Evolutionary conservation across 2,113 vertebrate genomes (phyloP), one percentile per base, ranked within the genome.

Genomic region (Chamaetylas fuelleborni): DNA sequence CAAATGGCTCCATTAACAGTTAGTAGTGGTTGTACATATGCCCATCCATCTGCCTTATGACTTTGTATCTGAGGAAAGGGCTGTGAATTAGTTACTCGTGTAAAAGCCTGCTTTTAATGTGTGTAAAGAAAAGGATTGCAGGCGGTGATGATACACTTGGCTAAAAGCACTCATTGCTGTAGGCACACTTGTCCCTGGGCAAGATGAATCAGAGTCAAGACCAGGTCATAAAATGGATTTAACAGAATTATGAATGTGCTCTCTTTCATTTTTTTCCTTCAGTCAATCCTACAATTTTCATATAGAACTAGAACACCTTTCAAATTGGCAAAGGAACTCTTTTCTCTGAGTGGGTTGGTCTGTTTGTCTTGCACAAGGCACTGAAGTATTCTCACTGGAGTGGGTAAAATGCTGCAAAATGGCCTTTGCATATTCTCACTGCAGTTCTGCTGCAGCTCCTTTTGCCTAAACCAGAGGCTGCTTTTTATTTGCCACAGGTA

Each of bases 11-110:
- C 90, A 74, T 93, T 91, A 97, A 60, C 85, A 92, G 74, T 78
- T 93, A 93, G 65, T 36, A n/a, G 47, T 2, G 0, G 24, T 34
- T 92, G 69, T 91, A 28, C 90, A 81, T 95, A 96, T 90, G 95
- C 88, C 93, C 85, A 73, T 93, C 91, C 93, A 94, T 95, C 94
- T 95, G 94, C 74, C 85, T 96, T 47, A 86, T 24, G 79, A 57
- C 58, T 95, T 53, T 31, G 24, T 40, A 54, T 70, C 34, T 2
- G 14, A 62, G 58, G 54, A 92, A 47, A 86, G 70, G 81, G 62
- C 71, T 77, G 58, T 45, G 36, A 8, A 1, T 73, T 69, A 90
- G 53, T 77, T 82, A 33, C 31, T 94, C 66, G 3, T 48, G 53
- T 77, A 57, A 64, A 87, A 88, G 25, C 28, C 58, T 82, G 66